These are phyloP conservation scores for Cetoscarus ocellatus DNA, from an alignment of 2,797 vertebrate species.

Conservation along the genomic window DNA sequence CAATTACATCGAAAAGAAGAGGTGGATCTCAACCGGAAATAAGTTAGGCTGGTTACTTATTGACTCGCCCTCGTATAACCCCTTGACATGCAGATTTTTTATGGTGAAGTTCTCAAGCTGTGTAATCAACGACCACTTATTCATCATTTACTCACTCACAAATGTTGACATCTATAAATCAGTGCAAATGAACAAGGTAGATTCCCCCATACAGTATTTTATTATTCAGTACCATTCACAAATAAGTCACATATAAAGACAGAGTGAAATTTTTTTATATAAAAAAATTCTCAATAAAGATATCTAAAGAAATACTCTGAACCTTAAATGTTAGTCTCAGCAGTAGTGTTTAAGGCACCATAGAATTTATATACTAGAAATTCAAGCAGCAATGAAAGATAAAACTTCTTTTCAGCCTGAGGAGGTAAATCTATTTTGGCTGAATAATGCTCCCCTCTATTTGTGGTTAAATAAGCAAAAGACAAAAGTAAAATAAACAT, in stretches of 20 bases:
- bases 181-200: neutral
- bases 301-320: neutral
- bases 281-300: neutral
- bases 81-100: too few species aligned
- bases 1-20: too few species aligned
- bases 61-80: too few species aligned
- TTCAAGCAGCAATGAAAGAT: constrained; percentile 4
- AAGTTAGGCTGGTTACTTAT: too few species aligned
- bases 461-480: neutral
- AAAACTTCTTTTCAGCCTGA: neutral
- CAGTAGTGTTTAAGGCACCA: constrained; percentile 13
- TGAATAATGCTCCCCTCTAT: neutral
- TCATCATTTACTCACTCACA: neutral
- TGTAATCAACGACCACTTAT: neutral
- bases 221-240: constrained; percentile 18
- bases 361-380: constrained; percentile 1
- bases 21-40: too few species aligned
- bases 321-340: neutral
- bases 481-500: neutral
- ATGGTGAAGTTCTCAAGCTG: too few species aligned
- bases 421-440: constrained; percentile 9
- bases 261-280: neutral
- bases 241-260: constrained; percentile 9
- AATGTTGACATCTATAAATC: neutral
- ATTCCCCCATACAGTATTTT: constrained; percentile 16